Conservation (phyloP, 2,888 invertebrate species). For the Andrena dorsata region DNA sequence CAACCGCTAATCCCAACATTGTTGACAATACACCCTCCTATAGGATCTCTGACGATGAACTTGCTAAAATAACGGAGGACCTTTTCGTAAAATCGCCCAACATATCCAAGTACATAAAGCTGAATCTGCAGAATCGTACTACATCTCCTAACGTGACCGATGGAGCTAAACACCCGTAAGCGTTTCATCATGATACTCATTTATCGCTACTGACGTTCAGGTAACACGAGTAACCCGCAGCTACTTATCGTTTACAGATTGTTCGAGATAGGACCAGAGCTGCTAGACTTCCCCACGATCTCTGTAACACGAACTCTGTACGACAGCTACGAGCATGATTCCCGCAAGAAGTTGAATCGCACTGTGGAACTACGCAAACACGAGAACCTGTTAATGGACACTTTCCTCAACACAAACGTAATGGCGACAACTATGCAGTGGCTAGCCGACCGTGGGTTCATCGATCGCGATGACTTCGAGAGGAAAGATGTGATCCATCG, state of each 20-base stretch:
- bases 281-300: constrained; percentile 75
- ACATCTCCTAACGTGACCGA: constrained; percentile 72
- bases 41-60: constrained; percentile 75
- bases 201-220: background rate
- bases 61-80: constrained; percentile 77
- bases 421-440: constrained; percentile 77
- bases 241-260: constrained; percentile 69
- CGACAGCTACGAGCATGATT: constrained; percentile 75
- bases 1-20: constrained; percentile 23
- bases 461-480: constrained; percentile 84
- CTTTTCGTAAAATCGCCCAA: constrained; percentile 76
- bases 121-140: constrained; percentile 76
- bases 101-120: constrained; percentile 66
- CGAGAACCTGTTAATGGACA: constrained; percentile 77
- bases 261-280: constrained; percentile 70
- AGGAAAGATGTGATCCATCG: constrained; percentile 90
- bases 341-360: constrained; percentile 71
- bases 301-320: constrained; percentile 73
- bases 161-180: constrained; percentile 74
- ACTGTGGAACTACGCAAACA: constrained; percentile 70
- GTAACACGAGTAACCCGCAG: background rate
- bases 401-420: constrained; percentile 76
- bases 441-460: constrained; percentile 74
- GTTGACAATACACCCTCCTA: constrained; percentile 41
- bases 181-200: constrained; percentile 15